phyloP scores from a whole-genome alignment of 1,140 invertebrate species.

The Sitophilus oryzae region DNA sequence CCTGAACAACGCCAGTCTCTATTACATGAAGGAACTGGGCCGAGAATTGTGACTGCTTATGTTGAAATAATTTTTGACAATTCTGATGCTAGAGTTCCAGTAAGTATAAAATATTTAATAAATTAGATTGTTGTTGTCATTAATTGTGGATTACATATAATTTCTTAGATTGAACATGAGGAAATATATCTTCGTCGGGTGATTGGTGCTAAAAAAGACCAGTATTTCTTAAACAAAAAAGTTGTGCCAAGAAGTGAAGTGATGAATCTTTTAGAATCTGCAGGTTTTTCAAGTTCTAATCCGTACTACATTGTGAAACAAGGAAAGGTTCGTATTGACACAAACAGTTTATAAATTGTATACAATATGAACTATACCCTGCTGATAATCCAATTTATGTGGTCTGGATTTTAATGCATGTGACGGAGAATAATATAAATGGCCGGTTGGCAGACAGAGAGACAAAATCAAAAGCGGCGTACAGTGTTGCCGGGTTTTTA shows the following conservation, averaged over 20 bases:
- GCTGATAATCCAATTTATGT: constrained; percentile 46
- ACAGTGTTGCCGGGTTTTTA: too few species aligned
- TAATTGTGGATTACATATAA: neutral
- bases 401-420: too few species aligned
- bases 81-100: constrained; percentile 91
- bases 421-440: too few species aligned
- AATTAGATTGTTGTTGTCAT: neutral
- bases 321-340: constrained; percentile 71
- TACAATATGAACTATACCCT: too few species aligned
- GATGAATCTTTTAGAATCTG: constrained; percentile 96
- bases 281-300: constrained; percentile 98
- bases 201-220: constrained; percentile 98
- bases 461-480: too few species aligned
- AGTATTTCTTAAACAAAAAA: constrained; percentile 99
- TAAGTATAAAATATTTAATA: constrained; percentile 46
- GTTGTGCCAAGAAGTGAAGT: constrained; percentile 95
- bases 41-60: constrained; percentile 91
- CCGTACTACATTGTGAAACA: constrained; percentile 99
- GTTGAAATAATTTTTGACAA: constrained; percentile 99
- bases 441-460: too few species aligned
- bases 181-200: constrained; percentile 93
- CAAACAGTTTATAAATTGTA: constrained; percentile 44
- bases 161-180: constrained; percentile 87
- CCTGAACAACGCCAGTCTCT: constrained; percentile 93
- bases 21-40: constrained; percentile 96